Evolutionary conservation across 2,797 vertebrate genomes (phyloP).

Genomic region (Leptatherina wallacei): DNA sequence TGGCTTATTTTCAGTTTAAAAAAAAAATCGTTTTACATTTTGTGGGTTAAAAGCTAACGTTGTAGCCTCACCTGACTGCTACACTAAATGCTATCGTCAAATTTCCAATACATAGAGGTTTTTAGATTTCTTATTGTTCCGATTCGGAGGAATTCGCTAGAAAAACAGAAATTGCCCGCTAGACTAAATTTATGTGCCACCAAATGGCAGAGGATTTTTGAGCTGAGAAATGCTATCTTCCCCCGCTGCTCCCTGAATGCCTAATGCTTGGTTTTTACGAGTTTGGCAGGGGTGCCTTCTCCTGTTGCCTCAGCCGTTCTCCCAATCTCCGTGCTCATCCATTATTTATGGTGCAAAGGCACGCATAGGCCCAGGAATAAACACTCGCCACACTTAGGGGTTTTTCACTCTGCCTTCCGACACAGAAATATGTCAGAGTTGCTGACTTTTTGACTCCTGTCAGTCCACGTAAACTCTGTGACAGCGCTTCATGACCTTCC

Average conservation of each 20-base stretch:
- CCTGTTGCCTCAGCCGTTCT: conserved; percentile 64
- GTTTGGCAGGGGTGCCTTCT: conserved; percentile 68
- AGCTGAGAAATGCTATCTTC: conserved; percentile 61
- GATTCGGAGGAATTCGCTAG: conserved; percentile 33
- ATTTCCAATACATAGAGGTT: not conserved
- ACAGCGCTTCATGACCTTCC: conserved; percentile 35
- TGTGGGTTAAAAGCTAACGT: not conserved
- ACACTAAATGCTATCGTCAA: not conserved
- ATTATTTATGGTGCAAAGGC: conserved; percentile 74
- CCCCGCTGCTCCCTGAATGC: conserved; percentile 63
- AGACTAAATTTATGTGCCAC: conserved; percentile 53
- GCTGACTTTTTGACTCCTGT: conserved; percentile 64
- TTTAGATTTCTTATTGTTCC: conserved; percentile 30
- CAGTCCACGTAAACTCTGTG: conserved; percentile 33
- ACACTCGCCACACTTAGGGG: conserved; percentile 34
- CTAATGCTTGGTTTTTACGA: conserved; percentile 67
- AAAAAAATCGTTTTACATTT: not conserved
- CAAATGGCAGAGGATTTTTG: conserved; percentile 64
- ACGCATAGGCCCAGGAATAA: conserved; percentile 69
- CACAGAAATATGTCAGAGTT: conserved; percentile 48
- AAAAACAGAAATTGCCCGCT: conserved; percentile 40
- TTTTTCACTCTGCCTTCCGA: conserved; percentile 17
- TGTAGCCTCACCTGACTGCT: conserved; percentile 18
- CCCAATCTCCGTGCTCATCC: conserved; percentile 70
- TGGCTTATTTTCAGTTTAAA: conserved; percentile 1